These are phyloP conservation scores for Anarrhichthys ocellatus DNA, from an alignment of 2,113 vertebrate species.

Conservation along the genomic window DNA sequence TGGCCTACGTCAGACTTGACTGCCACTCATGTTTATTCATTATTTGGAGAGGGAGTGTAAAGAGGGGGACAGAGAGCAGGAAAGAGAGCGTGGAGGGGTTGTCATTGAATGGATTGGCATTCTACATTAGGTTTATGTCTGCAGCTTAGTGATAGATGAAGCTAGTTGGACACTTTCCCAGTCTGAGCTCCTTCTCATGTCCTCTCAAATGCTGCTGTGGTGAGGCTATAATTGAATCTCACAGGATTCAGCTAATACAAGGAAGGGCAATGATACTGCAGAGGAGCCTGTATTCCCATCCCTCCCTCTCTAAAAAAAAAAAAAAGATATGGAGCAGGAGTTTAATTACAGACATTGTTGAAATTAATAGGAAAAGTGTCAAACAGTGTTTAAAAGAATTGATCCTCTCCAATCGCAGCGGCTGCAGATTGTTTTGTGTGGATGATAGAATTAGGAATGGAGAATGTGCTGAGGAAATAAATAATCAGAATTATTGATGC, in stretches of 20 bases:
- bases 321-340: slow-evolving; percentile 65
- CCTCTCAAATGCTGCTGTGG: slow-evolving; percentile 72
- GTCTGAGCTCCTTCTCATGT: slow-evolving; percentile 72
- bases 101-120: slow-evolving; percentile 72
- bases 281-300: slow-evolving; percentile 69
- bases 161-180: slow-evolving; percentile 74
- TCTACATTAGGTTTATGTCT: slow-evolving; percentile 77
- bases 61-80: slow-evolving; percentile 36
- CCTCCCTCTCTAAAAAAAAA: slow-evolving; percentile 35
- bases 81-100: slow-evolving; percentile 30
- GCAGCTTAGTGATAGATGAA: slow-evolving; percentile 79
- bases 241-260: slow-evolving; percentile 70
- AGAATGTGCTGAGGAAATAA: slow-evolving; percentile 16
- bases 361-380: slow-evolving; percentile 77
- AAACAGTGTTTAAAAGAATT: slow-evolving; percentile 70
- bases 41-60: slow-evolving; percentile 70
- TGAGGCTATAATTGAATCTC: slow-evolving; percentile 81
- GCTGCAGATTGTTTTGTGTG: slow-evolving; percentile 40
- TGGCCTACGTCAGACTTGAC: slow-evolving; percentile 79
- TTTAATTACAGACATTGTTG: slow-evolving; percentile 77
- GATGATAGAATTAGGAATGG: slow-evolving; percentile 15
- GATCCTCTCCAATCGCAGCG: slow-evolving; percentile 48
- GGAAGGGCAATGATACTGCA: slow-evolving; percentile 65
- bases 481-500: slow-evolving; percentile 23
- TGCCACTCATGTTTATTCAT: slow-evolving; percentile 84